These are phyloP conservation scores for Sclerurus mexicanus DNA, from an alignment of 2,113 vertebrate genomes.

Conservation along the genomic window DNA sequence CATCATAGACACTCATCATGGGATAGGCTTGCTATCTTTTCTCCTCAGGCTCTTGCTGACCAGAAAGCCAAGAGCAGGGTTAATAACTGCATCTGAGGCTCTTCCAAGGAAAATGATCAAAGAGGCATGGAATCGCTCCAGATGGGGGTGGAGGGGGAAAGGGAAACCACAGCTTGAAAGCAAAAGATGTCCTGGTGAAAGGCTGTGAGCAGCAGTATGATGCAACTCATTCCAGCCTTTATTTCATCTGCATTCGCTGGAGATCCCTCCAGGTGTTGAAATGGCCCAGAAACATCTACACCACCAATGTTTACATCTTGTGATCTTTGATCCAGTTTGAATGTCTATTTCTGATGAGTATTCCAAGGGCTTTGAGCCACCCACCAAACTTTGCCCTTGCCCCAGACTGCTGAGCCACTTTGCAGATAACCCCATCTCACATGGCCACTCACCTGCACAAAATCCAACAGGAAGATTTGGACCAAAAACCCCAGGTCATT, in stretches of 20 bases:
- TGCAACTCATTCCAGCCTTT: not conserved
- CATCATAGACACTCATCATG: conserved; percentile 53
- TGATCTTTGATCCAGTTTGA: not conserved
- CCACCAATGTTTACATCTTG: not conserved
- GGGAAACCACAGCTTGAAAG: not conserved
- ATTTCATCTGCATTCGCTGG: not conserved
- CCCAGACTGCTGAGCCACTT: not conserved
- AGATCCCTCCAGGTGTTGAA: not conserved
- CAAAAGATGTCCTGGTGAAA: not conserved
- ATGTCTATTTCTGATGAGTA: not conserved
- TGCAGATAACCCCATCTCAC: not conserved
- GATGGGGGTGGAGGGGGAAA: not conserved
- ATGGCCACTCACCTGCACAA: conserved; percentile 67
- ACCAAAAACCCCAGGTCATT: conserved; percentile 66
- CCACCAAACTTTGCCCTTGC: not conserved
- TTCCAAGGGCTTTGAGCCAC: not conserved
- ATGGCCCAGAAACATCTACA: not conserved
- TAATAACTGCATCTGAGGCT: conserved; percentile 76
- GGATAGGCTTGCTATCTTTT: conserved; percentile 67
- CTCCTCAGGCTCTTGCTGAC: conserved; percentile 72
- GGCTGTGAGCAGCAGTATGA: not conserved
- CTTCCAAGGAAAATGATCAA: conserved; percentile 74
- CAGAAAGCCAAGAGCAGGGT: conserved; percentile 74
- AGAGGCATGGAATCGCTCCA: conserved; percentile 73
- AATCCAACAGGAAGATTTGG: conserved; percentile 79